Evolutionary conservation across 2,797 vertebrate genomes (phyloP).

Genomic region (Amniataba percoides): DNA sequence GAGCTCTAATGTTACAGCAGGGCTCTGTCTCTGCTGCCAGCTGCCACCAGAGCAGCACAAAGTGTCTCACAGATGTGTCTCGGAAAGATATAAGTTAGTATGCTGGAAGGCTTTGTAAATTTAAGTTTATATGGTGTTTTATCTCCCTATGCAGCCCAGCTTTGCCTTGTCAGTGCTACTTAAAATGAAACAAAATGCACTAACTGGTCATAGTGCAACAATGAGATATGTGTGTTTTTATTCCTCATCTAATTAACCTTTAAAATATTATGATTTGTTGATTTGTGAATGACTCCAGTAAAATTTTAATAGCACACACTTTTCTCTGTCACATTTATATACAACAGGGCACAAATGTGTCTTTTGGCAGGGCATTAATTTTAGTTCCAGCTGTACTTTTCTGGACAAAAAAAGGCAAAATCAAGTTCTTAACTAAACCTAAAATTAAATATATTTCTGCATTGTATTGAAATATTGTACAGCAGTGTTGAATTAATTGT

Average conservation of each 20-base stretch:
- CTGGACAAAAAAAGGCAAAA: not conserved
- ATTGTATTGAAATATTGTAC: not conserved
- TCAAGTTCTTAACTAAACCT: not conserved
- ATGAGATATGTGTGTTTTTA: not conserved
- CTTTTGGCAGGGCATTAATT: not conserved
- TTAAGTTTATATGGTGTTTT: not conserved
- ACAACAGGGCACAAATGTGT: not conserved
- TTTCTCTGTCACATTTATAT: not conserved
- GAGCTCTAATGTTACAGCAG: constrained; percentile 45
- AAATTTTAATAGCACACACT: not conserved
- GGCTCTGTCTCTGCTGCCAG: constrained; percentile 13
- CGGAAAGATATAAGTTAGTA: not conserved
- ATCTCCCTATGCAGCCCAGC: not conserved
- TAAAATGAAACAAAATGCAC: not conserved
- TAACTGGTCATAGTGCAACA: not conserved
- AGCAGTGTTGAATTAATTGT: too few species aligned
- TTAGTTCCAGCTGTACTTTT: not conserved
- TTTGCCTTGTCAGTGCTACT: not conserved
- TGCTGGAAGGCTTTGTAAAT: not conserved
- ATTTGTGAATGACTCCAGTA: not conserved
- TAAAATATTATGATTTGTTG: not conserved
- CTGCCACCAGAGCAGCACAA: constrained; percentile 2
- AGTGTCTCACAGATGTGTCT: constrained; percentile 6
- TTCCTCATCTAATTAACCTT: not conserved
- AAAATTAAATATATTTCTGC: not conserved